Evolutionary conservation across 2,113 vertebrate species (phyloP).

Genomic region (Pica pica): DNA sequence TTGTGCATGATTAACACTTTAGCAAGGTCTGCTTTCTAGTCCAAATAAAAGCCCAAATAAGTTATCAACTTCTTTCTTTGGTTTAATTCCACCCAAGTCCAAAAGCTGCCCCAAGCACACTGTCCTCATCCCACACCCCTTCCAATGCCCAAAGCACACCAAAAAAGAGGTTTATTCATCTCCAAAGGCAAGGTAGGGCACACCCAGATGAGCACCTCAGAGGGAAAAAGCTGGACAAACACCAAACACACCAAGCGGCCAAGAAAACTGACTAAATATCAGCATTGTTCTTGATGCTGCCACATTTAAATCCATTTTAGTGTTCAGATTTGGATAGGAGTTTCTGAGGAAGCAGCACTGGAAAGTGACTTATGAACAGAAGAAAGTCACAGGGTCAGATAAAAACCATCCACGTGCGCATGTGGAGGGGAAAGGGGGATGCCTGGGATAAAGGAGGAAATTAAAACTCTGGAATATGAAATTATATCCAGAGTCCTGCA

Average conservation of each 20-base stretch:
- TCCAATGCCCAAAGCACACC: not conserved
- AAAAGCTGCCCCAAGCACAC: not conserved
- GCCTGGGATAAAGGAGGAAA: not conserved
- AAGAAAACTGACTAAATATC: not conserved
- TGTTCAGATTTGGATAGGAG: not conserved
- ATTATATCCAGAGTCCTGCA: constrained; percentile 21
- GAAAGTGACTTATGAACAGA: not conserved
- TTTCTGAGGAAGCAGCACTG: not conserved
- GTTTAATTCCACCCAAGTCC: not conserved
- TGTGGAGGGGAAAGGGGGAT: accelerated
- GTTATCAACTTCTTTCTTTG: not conserved
- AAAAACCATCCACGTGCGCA: not conserved
- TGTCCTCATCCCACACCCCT: not conserved
- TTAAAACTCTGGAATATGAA: constrained; percentile 32
- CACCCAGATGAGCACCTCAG: not conserved
- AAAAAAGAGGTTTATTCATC: not conserved
- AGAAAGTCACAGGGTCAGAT: not conserved
- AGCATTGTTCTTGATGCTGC: not conserved
- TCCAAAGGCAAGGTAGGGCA: not conserved
- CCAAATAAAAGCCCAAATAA: not conserved
- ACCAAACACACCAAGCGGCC: not conserved
- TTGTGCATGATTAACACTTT: not conserved
- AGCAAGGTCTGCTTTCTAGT: not conserved
- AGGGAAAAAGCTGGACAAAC: not conserved
- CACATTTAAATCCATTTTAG: not conserved